Evolutionary conservation across 2,113 vertebrate species (phyloP).

Genomic region (Cacatua alba): DNA sequence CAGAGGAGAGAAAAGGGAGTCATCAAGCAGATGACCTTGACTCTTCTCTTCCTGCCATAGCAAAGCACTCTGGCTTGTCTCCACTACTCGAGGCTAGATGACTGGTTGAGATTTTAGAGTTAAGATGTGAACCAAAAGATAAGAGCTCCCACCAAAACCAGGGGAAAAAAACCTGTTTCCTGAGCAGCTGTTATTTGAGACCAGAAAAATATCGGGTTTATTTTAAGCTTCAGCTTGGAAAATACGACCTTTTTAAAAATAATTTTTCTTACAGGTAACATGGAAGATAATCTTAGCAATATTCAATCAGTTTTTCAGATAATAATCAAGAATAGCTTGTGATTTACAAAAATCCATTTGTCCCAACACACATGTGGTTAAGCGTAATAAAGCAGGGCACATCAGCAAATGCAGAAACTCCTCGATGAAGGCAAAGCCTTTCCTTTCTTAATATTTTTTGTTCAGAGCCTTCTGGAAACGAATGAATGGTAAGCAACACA

Average conservation of each 20-base stretch:
- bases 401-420: background rate
- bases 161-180: background rate
- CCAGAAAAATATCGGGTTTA: background rate
- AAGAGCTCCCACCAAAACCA: background rate
- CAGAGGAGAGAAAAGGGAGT: background rate
- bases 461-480: background rate
- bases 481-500: background rate
- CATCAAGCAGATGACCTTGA: slow-evolving; percentile 28
- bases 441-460: background rate
- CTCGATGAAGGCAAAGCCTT: background rate
- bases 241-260: background rate
- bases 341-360: background rate
- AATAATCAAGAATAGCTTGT: background rate
- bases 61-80: background rate
- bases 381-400: background rate
- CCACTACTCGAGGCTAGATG: background rate
- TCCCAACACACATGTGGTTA: background rate
- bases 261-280: background rate
- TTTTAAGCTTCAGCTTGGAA: background rate
- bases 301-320: background rate
- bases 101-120: background rate
- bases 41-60: background rate
- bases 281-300: background rate
- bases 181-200: background rate
- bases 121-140: background rate